Evolutionary conservation across 2,797 vertebrate genomes (phyloP).

Genomic region (Anableps anableps): DNA sequence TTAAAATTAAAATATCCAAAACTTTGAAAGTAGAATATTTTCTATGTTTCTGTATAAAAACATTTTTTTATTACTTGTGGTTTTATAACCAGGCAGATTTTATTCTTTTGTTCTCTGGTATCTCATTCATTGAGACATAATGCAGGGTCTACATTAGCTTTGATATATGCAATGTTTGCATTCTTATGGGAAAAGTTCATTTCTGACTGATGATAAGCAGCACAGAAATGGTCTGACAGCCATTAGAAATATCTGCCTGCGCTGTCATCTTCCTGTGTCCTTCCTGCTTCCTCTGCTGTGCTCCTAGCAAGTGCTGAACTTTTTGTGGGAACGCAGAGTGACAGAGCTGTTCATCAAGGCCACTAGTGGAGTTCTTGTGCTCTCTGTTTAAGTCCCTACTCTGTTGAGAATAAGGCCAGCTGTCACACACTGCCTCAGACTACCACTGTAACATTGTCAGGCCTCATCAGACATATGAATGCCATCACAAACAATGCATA

Average conservation of each 20-base stretch:
- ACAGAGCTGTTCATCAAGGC: slow-evolving; percentile 52
- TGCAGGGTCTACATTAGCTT: neutral
- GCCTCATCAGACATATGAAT: slow-evolving; percentile 59
- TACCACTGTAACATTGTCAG: slow-evolving; percentile 51
- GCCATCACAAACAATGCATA: slow-evolving; percentile 41
- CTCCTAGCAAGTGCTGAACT: slow-evolving; percentile 56
- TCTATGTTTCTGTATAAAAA: neutral
- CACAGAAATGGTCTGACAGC: slow-evolving; percentile 8
- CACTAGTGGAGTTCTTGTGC: slow-evolving; percentile 30
- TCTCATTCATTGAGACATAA: neutral
- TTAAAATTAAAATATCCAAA: neutral
- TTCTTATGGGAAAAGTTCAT: neutral
- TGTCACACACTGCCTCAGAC: slow-evolving; percentile 32
- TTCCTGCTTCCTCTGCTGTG: slow-evolving; percentile 26
- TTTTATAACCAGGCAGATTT: neutral
- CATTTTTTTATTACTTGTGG: neutral
- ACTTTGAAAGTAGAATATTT: neutral
- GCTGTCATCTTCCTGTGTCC: slow-evolving; percentile 18
- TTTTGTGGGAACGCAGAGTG: slow-evolving; percentile 48
- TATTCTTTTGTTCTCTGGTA: neutral
- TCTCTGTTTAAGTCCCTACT: slow-evolving; percentile 35
- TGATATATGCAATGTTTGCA: neutral
- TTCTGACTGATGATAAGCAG: neutral
- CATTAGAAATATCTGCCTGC: slow-evolving; percentile 14
- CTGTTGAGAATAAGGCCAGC: slow-evolving; percentile 41